phyloP scores from a whole-genome alignment of 2,888 invertebrate species.

The Sarcophaga variegata region DNA sequence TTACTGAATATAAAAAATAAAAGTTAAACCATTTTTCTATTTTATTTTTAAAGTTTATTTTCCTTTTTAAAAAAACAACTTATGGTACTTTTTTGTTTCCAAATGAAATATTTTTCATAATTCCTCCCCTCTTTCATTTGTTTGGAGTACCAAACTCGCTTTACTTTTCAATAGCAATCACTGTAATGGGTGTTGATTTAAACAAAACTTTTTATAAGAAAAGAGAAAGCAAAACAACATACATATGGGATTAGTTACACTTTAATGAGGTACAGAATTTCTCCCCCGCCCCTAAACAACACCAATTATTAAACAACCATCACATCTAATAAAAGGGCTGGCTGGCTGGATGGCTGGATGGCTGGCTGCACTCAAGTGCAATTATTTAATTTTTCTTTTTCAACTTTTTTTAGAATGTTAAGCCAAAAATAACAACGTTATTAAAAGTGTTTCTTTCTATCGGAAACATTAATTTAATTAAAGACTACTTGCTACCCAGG shows the following conservation, averaged over 20 bases:
- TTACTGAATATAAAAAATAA: too few species aligned
- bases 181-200: constrained; percentile 33
- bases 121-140: background rate
- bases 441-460: constrained; percentile 26
- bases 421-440: constrained; percentile 67
- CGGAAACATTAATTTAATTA: constrained; percentile 66
- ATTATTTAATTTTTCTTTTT: constrained; percentile 63
- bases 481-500: constrained; percentile 52
- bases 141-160: background rate
- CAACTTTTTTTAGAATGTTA: constrained; percentile 58
- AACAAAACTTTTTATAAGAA: constrained; percentile 7
- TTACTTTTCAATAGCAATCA: too few species aligned
- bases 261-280: constrained; percentile 57
- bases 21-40: too few species aligned
- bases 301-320: background rate
- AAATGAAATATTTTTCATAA: too few species aligned
- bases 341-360: constrained; percentile 3
- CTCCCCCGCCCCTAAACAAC: constrained; percentile 1
- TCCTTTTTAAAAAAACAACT: too few species aligned
- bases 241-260: constrained; percentile 60
- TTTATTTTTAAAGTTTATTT: too few species aligned
- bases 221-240: constrained; percentile 8
- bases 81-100: too few species aligned
- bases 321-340: too few species aligned
- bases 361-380: constrained; percentile 63